phyloP scores from a whole-genome alignment of 2,888 invertebrate genomes.

The Lepeophtheirus nordmannii region DNA sequence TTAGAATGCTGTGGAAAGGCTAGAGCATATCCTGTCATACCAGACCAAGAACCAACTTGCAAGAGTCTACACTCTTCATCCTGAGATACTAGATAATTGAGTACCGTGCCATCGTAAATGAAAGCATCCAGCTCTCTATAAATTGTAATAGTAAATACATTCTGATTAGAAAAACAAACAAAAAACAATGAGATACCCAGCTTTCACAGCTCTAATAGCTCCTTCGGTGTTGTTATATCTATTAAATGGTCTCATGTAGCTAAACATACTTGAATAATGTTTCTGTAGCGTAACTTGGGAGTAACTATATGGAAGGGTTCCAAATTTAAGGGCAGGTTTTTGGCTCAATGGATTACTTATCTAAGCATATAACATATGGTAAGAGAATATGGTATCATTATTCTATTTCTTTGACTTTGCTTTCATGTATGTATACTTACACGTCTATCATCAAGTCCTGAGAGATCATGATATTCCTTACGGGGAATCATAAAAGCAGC shows the following conservation, averaged over 20 bases:
- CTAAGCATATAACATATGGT: conserved; percentile 20
- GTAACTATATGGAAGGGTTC: conserved; percentile 89
- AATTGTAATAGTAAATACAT: background rate
- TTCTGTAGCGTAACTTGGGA: conserved; percentile 83
- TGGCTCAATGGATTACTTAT: conserved; percentile 69
- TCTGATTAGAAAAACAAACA: too few relatives aligned
- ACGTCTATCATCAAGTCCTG: conserved; percentile 62
- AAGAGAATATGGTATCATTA: background rate
- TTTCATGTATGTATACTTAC: too few relatives aligned
- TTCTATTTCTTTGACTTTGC: background rate
- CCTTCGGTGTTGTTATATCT: conserved; percentile 59
- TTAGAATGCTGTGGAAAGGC: conserved; percentile 91
- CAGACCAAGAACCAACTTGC: conserved; percentile 97
- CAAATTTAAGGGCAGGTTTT: conserved; percentile 82
- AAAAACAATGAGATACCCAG: too few relatives aligned
- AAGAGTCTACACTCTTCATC: conserved; percentile 88
- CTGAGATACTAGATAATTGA: conserved; percentile 83
- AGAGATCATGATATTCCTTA: conserved; percentile 80
- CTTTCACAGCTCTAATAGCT: conserved; percentile 74
- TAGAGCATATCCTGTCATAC: conserved; percentile 92
- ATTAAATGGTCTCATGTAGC: conserved; percentile 68
- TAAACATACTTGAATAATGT: conserved; percentile 74
- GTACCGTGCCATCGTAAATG: conserved; percentile 93
- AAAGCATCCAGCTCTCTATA: conserved; percentile 78
- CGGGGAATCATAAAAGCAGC: conserved; percentile 99